Evolutionary conservation across 2,113 vertebrate genomes (phyloP).

Genomic region (Chauna torquata): DNA sequence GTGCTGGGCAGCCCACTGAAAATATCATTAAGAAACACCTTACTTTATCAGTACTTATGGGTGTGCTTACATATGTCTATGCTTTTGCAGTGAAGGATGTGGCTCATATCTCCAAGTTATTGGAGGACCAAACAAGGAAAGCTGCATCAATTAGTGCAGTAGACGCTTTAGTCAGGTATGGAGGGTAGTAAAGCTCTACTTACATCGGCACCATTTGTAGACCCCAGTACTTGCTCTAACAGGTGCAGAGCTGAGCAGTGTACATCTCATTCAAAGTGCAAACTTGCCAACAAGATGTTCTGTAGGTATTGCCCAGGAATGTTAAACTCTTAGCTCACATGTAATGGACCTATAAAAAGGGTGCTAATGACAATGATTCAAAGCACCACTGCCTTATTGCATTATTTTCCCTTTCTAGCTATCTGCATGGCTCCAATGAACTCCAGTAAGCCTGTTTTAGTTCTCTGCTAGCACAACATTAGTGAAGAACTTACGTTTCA

Average conservation of each 20-base stretch:
- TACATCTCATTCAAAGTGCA: background rate
- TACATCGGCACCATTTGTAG: background rate
- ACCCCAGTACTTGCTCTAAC: accelerated
- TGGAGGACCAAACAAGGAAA: background rate
- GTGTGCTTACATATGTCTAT: background rate
- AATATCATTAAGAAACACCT: background rate
- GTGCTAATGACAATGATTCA: background rate
- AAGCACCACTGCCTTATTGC: background rate
- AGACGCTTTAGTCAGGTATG: background rate
- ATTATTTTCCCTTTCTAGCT: background rate
- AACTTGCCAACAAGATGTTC: background rate
- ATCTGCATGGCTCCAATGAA: background rate
- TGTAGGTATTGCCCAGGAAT: background rate
- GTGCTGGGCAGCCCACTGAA: background rate
- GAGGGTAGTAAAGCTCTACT: background rate
- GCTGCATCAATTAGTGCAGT: accelerated
- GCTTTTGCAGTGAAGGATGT: background rate
- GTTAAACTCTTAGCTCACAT: background rate
- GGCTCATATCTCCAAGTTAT: background rate
- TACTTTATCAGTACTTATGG: background rate
- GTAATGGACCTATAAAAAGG: background rate
- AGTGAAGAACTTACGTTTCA: background rate
- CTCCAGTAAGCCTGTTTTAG: background rate
- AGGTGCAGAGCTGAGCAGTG: background rate
- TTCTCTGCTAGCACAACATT: background rate